phyloP scores from a whole-genome alignment of 2,113 vertebrate genomes.

The Notothenia rossii region DNA sequence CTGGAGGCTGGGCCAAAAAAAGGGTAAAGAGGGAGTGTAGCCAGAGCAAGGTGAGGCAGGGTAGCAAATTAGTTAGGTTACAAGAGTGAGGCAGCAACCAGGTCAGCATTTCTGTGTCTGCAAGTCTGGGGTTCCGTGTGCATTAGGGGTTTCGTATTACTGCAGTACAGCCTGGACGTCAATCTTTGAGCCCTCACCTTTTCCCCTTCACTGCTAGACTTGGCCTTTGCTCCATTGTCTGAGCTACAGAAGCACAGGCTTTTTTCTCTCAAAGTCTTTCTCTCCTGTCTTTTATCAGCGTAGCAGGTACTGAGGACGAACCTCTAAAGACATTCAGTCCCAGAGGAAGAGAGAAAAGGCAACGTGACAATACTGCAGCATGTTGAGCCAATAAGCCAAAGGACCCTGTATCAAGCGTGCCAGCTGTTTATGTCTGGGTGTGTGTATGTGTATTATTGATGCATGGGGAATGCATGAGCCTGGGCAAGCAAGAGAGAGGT shows the following conservation, averaged over 20 bases:
- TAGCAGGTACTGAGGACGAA: conserved; percentile 29
- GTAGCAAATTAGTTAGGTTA: conserved; percentile 35
- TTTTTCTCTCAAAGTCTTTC: conserved; percentile 20
- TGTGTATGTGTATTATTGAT: conserved; percentile 11
- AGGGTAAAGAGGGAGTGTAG: conserved; percentile 20
- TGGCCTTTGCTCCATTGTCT: conserved; percentile 40
- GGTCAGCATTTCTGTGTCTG: conserved; percentile 67
- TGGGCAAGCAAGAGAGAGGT: not conserved
- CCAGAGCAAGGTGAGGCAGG: conserved; percentile 40
- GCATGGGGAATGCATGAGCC: not conserved
- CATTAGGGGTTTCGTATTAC: conserved; percentile 55
- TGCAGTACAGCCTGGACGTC: conserved; percentile 60
- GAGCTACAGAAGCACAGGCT: conserved; percentile 13
- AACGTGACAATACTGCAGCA: conserved; percentile 46
- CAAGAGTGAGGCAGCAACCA: conserved; percentile 53
- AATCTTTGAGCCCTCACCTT: conserved; percentile 56
- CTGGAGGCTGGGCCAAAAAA: conserved; percentile 8
- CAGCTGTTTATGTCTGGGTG: conserved; percentile 23
- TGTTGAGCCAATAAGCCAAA: conserved; percentile 34
- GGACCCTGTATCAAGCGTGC: conserved; percentile 15
- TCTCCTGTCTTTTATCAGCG: conserved; percentile 48
- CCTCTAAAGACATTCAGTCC: conserved; percentile 32
- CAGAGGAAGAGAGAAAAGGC: conserved; percentile 36
- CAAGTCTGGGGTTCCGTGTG: conserved; percentile 25
- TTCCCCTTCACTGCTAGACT: conserved; percentile 44